Evolutionary conservation across 2,797 vertebrate species (phyloP).

Genomic region (Vipera ursinii): DNA sequence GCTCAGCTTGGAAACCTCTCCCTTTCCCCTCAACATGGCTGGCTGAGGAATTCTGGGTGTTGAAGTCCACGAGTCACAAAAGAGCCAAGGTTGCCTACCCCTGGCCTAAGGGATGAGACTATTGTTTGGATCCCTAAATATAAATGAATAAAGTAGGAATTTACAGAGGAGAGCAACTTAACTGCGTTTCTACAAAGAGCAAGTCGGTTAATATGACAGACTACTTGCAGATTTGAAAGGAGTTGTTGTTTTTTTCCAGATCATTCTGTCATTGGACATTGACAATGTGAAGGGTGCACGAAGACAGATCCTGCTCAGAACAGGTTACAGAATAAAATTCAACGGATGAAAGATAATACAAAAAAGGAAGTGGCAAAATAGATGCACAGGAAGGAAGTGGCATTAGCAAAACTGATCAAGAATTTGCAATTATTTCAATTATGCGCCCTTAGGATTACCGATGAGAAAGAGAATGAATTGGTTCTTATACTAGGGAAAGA

Average conservation of each 20-base stretch:
- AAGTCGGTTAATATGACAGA: background rate
- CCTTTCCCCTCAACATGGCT: too few relatives aligned
- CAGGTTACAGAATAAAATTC: background rate
- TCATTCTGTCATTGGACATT: background rate
- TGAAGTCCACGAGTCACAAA: too few relatives aligned
- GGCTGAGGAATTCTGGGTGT: too few relatives aligned
- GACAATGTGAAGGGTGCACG: background rate
- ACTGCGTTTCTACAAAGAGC: background rate
- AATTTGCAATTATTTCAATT: background rate
- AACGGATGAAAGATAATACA: background rate
- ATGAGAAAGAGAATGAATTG: background rate
- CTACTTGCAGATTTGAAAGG: background rate
- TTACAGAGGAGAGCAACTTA: background rate
- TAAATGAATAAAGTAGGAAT: background rate
- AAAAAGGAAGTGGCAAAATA: background rate
- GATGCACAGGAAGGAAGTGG: background rate
- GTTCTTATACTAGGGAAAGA: background rate
- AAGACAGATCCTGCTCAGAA: background rate
- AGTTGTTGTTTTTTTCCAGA: background rate
- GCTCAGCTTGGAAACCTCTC: too few relatives aligned
- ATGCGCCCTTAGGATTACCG: background rate
- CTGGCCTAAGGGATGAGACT: background rate
- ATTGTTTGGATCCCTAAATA: background rate
- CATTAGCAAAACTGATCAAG: background rate
- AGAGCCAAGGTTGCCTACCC: too few relatives aligned